Conservation (phyloP, 1,140 invertebrate genomes). For the Lucilia sericata region DNA sequence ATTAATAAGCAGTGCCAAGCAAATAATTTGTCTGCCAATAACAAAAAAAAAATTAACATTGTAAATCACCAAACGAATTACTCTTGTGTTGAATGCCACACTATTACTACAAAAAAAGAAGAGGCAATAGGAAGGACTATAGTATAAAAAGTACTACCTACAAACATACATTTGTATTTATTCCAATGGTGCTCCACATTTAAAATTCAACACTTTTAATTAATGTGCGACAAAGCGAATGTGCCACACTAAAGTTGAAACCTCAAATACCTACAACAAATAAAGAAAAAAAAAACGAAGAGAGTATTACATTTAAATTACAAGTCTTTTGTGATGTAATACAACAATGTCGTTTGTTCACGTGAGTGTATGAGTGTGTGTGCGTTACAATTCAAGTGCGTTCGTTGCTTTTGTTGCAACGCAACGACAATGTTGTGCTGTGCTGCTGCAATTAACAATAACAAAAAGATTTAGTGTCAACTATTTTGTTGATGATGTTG, state of each 20-base stretch:
- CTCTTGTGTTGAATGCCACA: too few relatives aligned
- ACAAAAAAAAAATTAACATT: too few relatives aligned
- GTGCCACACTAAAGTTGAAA: conserved; percentile 46
- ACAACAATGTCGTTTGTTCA: background rate
- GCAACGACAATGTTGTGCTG: background rate
- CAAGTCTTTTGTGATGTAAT: background rate
- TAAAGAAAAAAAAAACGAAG: background rate
- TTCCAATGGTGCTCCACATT: background rate
- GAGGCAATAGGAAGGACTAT: too few relatives aligned
- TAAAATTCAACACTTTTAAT: conserved; percentile 48
- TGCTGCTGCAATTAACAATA: background rate
- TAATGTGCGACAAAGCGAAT: conserved; percentile 43
- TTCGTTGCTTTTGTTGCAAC: background rate
- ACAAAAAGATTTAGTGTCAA: conserved; percentile 5
- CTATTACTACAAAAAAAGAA: too few relatives aligned
- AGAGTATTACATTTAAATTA: conserved; percentile 1
- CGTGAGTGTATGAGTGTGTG: too few relatives aligned
- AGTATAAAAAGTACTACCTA: too few relatives aligned
- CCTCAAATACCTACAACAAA: conserved; percentile 40
- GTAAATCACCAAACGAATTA: too few relatives aligned
- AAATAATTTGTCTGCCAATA: too few relatives aligned
- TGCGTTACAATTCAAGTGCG: background rate
- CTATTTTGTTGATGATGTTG: background rate
- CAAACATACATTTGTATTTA: too few relatives aligned
- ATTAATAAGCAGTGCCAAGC: too few relatives aligned